Conservation (phyloP, 2,797 vertebrate species). For the Helostoma temminkii region DNA sequence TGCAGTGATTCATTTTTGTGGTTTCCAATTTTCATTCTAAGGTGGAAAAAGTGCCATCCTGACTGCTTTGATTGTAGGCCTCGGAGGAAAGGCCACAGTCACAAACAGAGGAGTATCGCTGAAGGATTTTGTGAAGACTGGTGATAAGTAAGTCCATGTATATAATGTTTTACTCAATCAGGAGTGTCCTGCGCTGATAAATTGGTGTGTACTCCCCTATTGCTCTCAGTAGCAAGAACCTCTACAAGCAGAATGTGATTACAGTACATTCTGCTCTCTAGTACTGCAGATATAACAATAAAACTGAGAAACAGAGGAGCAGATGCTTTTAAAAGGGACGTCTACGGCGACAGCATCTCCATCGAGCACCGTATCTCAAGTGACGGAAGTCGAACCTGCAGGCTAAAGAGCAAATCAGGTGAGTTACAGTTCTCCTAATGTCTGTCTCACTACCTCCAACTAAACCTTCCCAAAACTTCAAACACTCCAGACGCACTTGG, state of each 20-base stretch:
- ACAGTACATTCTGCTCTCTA: not conserved
- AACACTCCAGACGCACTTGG: constrained; percentile 1
- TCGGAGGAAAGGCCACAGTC: constrained; percentile 81
- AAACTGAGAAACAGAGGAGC: constrained; percentile 63
- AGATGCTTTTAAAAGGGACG: constrained; percentile 55
- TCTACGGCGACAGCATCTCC: constrained; percentile 73
- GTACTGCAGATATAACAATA: constrained; percentile 53
- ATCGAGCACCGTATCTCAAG: constrained; percentile 69
- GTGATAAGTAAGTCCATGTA: constrained; percentile 53
- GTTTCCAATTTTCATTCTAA: constrained; percentile 12
- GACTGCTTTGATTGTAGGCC: constrained; percentile 80
- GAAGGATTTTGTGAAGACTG: constrained; percentile 68
- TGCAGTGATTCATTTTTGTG: constrained; percentile 1
- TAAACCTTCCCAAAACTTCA: constrained; percentile 13
- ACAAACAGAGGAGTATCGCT: constrained; percentile 81
- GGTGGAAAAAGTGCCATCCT: constrained; percentile 74
- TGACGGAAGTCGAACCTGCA: constrained; percentile 58
- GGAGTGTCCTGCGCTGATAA: not conserved
- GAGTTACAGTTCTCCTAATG: not conserved
- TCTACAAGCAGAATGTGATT: not conserved
- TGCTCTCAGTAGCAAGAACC: not conserved
- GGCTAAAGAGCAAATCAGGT: constrained; percentile 64
- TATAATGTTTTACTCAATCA: not conserved
- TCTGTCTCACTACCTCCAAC: not conserved
- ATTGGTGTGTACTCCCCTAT: fast-evolving